Evolutionary conservation across 2,797 vertebrate species (phyloP), one percentile per base, ranked within the genome.

Genomic region (Lepus oiostolus): DNA sequence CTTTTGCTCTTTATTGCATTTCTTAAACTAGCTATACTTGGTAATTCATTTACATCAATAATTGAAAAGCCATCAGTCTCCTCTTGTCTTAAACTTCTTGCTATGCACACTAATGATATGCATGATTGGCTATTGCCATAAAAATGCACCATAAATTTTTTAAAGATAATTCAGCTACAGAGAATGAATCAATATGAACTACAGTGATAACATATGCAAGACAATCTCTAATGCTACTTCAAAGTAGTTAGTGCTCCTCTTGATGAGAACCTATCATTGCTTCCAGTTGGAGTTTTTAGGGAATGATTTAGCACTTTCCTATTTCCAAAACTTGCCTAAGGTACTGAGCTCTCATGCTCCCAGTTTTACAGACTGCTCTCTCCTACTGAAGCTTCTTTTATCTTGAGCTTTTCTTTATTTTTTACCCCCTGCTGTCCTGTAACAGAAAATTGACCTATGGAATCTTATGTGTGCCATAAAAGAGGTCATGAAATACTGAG

Each of bases 21-120:
- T 95, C 95, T 98, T 98, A 96, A 97, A 90, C 96, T 95, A 95
- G 85, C 54, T 96, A 65, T 67, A 94, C 30, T 96, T 77, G 81
- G 92, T 94, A 95, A 98, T 97, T 97, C 93, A 97, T 98, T 97
- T 98, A 60, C 93, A 97, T 98, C 96, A 97, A 95, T 98, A 98
- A 98, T 96, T 97, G 95, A 98, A 97, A 97, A 98, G 92, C 92
- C 94, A 97, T 98, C 96, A 95, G 47, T 98, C 97, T 97, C 77
- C 72, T 97, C 93, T 96, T 96, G 92, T 93, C 97, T 97, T 91
- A 60, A 96, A 83, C 92, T 94, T 62, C 92, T 98, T 95, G 30
- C 95, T 90, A 86, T 89, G 71, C 82, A 93, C 96, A 67, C 79
- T 98, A 97, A 97, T 97, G 92, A 96, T 97, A 97, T 97, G 95